Evolutionary conservation across 2,888 invertebrate species (phyloP).

Genomic region (Hoplodrina blanda): DNA sequence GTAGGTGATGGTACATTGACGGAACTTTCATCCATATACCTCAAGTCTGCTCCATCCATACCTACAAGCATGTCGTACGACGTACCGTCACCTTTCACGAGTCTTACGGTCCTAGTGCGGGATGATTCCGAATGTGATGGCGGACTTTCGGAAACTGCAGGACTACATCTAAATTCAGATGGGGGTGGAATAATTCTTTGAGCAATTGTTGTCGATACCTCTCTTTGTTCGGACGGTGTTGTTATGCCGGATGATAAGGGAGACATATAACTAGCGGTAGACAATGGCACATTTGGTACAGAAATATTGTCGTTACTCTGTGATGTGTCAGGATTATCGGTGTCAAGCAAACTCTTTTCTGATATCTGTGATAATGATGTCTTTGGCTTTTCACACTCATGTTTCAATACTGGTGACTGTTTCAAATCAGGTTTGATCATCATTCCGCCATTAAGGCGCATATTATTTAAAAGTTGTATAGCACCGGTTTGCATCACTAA

Average conservation of each 20-base stretch:
- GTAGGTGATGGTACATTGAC: slow-evolving; percentile 95
- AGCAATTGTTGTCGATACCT: slow-evolving; percentile 89
- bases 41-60: slow-evolving; percentile 96
- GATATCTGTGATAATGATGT: slow-evolving; percentile 91
- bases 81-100: slow-evolving; percentile 90
- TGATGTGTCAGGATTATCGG: slow-evolving; percentile 88
- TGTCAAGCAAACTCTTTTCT: slow-evolving; percentile 92
- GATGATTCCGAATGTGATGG: slow-evolving; percentile 90
- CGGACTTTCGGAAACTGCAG: slow-evolving; percentile 92
- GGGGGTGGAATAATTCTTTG: slow-evolving; percentile 94
- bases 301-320: slow-evolving; percentile 77
- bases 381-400: slow-evolving; percentile 82
- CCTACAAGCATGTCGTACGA: slow-evolving; percentile 95
- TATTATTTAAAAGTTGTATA: slow-evolving; percentile 88
- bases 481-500: slow-evolving; percentile 93
- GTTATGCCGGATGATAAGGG: slow-evolving; percentile 84
- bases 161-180: slow-evolving; percentile 93
- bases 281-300: slow-evolving; percentile 77
- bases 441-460: slow-evolving; percentile 90
- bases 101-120: slow-evolving; percentile 89
- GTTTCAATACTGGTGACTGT: slow-evolving; percentile 79
- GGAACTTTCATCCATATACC: slow-evolving; percentile 98
- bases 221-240: slow-evolving; percentile 85
- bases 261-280: slow-evolving; percentile 80
- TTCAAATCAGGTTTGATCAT: slow-evolving; percentile 83